Evolutionary conservation across 2,888 invertebrate genomes (phyloP).

Genomic region (Saturnia japonica): DNA sequence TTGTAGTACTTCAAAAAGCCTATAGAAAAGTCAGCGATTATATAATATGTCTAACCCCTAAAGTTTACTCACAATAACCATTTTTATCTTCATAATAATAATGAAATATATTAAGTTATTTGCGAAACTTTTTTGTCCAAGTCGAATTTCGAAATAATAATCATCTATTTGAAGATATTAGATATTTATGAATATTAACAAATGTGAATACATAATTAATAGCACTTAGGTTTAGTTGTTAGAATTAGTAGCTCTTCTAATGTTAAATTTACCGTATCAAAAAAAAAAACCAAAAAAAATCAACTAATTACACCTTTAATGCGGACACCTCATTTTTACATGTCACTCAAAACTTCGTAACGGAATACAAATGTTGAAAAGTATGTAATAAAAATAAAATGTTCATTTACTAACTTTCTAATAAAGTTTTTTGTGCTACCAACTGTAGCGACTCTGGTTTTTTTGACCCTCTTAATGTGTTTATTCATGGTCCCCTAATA

Average conservation of each 20-base stretch:
- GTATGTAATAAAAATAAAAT: neutral
- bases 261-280: neutral
- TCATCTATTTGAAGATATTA: no score
- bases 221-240: neutral
- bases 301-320: neutral
- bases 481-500: constrained; percentile 8
- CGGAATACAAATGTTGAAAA: neutral
- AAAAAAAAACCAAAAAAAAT: neutral
- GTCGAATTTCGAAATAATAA: no score
- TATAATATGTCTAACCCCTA: no score
- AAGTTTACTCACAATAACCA: no score
- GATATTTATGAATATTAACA: no score
- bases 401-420: constrained; percentile 12
- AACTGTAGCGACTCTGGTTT: constrained; percentile 9
- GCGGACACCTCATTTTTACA: neutral
- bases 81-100: no score
- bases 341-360: constrained; percentile 9
- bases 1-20: no score
- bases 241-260: neutral
- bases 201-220: neutral
- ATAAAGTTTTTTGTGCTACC: constrained; percentile 10
- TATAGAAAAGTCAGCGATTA: no score
- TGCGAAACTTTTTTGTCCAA: no score
- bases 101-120: no score
- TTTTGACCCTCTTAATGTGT: constrained; percentile 12